A percentile compares a stretch with the other conserved stretches of the same genome.
Evolutionary conservation across 2,797 vertebrate genomes (phyloP).

Genomic region (Orestias chungarensis): DNA sequence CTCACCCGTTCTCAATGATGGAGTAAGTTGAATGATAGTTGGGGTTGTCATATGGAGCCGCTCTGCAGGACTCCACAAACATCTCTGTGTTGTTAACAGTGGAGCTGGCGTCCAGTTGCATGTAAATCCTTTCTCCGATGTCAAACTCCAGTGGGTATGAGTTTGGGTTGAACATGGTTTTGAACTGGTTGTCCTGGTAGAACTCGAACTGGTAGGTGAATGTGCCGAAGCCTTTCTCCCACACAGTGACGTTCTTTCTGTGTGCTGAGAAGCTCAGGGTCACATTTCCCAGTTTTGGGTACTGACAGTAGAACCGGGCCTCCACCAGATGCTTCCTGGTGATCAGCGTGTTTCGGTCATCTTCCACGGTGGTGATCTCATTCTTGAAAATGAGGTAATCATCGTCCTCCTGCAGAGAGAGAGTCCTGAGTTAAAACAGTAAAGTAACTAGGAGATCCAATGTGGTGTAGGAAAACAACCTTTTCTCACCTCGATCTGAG

Average conservation of each 20-base stretch:
- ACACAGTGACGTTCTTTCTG: slow-evolving; percentile 51
- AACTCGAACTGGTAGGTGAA: slow-evolving; percentile 77
- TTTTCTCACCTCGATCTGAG: slow-evolving; percentile 64
- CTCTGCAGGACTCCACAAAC: slow-evolving; percentile 78
- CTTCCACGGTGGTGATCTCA: slow-evolving; percentile 54
- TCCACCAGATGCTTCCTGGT: slow-evolving; percentile 68
- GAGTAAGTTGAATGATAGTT: slow-evolving; percentile 62
- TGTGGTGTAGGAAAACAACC: not conserved
- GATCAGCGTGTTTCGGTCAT: slow-evolving; percentile 14
- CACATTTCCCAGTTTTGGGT: slow-evolving; percentile 67
- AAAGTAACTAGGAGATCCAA: not conserved
- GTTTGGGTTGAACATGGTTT: slow-evolving; percentile 20
- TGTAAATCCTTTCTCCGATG: slow-evolving; percentile 61
- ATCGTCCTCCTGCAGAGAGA: slow-evolving; percentile 62
- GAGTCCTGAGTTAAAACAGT: not conserved
- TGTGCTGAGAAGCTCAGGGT: slow-evolving; percentile 52
- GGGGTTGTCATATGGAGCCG: slow-evolving; percentile 70
- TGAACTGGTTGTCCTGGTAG: slow-evolving; percentile 44
- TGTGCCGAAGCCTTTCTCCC: slow-evolving; percentile 67
- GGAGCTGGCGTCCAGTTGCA: slow-evolving; percentile 70
- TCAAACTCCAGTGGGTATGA: slow-evolving; percentile 66
- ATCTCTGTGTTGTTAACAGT: slow-evolving; percentile 64
- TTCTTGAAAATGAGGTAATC: slow-evolving; percentile 72
- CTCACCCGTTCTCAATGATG: slow-evolving; percentile 74
- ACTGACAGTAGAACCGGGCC: slow-evolving; percentile 70